Evolutionary conservation across 2,113 vertebrate species (phyloP).

Genomic region (Poeciliopsis occidentalis): DNA sequence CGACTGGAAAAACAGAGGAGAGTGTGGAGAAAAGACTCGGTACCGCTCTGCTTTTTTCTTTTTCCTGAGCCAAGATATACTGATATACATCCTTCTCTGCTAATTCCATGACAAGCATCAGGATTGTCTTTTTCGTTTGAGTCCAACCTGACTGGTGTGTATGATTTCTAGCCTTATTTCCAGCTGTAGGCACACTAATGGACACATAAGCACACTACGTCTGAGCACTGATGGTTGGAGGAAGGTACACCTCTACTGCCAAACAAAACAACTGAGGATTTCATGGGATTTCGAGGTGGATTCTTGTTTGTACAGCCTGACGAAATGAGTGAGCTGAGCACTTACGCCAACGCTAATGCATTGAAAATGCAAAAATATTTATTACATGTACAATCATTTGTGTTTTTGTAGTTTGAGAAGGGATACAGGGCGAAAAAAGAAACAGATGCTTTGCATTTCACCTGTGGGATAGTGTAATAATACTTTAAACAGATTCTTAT

Average conservation of each 20-base stretch:
- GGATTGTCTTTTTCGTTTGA: conserved; percentile 43
- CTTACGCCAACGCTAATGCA: conserved; percentile 17
- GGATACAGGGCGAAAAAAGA: conserved; percentile 29
- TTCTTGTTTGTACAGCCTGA: conserved; percentile 34
- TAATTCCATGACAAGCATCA: not conserved
- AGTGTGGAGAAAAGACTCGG: not conserved
- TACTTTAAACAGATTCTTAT: conserved; percentile 65
- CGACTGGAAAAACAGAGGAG: not conserved
- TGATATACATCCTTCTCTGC: not conserved
- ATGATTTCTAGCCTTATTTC: conserved; percentile 11
- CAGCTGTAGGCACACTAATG: conserved; percentile 7
- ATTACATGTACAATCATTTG: conserved; percentile 28
- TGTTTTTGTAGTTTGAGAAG: conserved; percentile 13
- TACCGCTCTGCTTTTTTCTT: not conserved
- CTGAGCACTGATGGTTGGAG: not conserved
- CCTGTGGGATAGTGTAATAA: conserved; percentile 43
- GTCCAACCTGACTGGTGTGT: not conserved
- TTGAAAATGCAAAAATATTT: conserved; percentile 39
- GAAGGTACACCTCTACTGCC: conserved; percentile 14
- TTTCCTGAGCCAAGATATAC: not conserved
- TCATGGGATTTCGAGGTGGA: conserved; percentile 22
- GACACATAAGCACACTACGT: conserved; percentile 31
- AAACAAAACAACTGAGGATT: conserved; percentile 1
- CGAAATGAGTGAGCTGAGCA: conserved; percentile 3
- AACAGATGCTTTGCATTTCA: conserved; percentile 29